Evolutionary conservation across 2,888 invertebrate genomes (phyloP).

Genomic region (Epiblema foenella): DNA sequence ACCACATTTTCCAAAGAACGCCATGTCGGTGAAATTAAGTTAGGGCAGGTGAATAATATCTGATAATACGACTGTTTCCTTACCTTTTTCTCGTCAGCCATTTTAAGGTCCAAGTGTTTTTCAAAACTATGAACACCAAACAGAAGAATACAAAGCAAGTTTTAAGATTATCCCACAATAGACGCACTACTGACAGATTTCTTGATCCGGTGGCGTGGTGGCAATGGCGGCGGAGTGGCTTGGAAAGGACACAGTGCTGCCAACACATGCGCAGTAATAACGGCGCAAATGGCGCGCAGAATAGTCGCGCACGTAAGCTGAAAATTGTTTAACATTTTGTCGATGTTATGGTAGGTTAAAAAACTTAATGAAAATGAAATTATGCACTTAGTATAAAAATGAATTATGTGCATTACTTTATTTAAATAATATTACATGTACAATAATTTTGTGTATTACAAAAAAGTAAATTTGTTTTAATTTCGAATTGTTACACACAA

Average conservation of each 20-base stretch:
- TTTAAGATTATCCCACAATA: constrained; percentile 63
- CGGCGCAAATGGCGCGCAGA: constrained; percentile 69
- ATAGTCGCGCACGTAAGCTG: constrained; percentile 32
- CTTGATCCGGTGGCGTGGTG: constrained; percentile 79
- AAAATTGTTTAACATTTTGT: constrained; percentile 19
- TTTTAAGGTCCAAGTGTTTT: constrained; percentile 69
- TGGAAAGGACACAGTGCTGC: constrained; percentile 78
- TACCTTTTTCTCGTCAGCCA: constrained; percentile 89
- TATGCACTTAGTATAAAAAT: background rate
- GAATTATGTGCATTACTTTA: background rate
- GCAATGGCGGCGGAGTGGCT: constrained; percentile 80
- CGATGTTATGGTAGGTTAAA: constrained; percentile 17
- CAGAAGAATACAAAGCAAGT: constrained; percentile 57
- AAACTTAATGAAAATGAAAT: no score
- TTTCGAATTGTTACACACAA: background rate
- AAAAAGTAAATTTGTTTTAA: background rate
- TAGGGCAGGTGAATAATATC: constrained; percentile 56
- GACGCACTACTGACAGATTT: constrained; percentile 74
- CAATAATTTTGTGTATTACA: background rate
- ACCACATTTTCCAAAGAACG: constrained; percentile 77
- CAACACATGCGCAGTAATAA: constrained; percentile 72
- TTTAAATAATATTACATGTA: background rate
- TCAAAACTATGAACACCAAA: constrained; percentile 65
- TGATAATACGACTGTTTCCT: constrained; percentile 67
- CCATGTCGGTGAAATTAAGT: constrained; percentile 71